Base-by-base conservation (phyloP, 2,797 vertebrate genomes). In the Distichodus sexfasciatus region DNA sequence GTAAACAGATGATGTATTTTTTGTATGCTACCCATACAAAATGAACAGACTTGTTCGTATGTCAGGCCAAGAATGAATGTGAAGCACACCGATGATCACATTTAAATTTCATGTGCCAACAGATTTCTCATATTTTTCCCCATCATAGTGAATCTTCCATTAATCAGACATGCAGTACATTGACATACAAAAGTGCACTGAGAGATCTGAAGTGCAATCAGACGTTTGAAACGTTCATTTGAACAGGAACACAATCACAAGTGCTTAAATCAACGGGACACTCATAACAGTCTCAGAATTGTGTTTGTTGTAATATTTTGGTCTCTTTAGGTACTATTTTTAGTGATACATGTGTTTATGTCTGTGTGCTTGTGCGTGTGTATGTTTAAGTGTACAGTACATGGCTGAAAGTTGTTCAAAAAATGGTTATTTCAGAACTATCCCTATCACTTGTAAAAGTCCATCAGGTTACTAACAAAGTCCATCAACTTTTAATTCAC, bases 161-260 rank as follows among this genome's bases (percentile, higher is more conserved):
- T 76, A 38, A 61, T 72, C 69, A 78, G 63, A 79, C 82, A 85
- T 85, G 83, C 82, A 58, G 70, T 81, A 72, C 43, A 75, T 57
- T 73, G 44, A 77, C 66, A 24, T 43, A 78, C 74, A 73, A 69
- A 74, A 71, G 55, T 62, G 71, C 69, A 79, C 67, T 44, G 67
- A 59, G 43, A 72, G 62, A 41, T 64, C 58, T 71, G 72, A 68
- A 53, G n/a, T 69, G 7, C n/a, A n/a, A n/a, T 35, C 51, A 50
- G 66, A 70, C 57, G 36, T 66, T 21, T 64, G 66, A 71, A 66
- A 74, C 43, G 55, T 70, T 63, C 36, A 69, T 58, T 62, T 36
- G 62, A 54, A 69, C 68, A 74, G 31, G 62, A 53, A 65, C 66
- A 75, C 55, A 58, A 62, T 70, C 48, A 50, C 57, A 40, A 66